These are phyloP conservation scores for Drosophila simulans DNA, from an alignment of 1,140 invertebrate species.

Conservation along the genomic window DNA sequence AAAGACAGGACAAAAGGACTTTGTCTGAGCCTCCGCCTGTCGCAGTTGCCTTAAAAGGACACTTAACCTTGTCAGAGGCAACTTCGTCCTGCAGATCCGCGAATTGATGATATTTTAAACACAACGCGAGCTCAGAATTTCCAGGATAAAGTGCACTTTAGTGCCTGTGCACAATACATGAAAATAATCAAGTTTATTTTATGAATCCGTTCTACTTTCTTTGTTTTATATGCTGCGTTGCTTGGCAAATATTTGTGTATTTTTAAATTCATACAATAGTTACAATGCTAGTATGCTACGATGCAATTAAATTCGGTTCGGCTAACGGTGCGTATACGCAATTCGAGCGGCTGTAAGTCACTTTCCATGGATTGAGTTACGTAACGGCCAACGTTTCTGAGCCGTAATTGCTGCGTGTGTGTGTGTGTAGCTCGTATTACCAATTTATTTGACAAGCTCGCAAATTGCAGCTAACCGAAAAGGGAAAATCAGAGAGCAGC, in stretches of 20 bases:
- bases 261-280: background rate
- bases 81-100: slow-evolving; percentile 24
- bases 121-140: background rate
- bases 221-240: too few relatives aligned
- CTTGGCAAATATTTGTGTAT: too few relatives aligned
- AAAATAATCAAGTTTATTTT: too few relatives aligned
- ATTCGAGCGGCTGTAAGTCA: slow-evolving; percentile 3
- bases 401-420: slow-evolving; percentile 41
- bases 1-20: slow-evolving; percentile 33
- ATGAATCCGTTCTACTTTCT: too few relatives aligned
- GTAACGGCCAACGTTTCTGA: slow-evolving; percentile 10
- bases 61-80: slow-evolving; percentile 55
- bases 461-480: slow-evolving; percentile 35
- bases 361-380: slow-evolving; percentile 11
- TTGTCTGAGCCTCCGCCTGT: slow-evolving; percentile 30
- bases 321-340: slow-evolving; percentile 38
- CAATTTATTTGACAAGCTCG: slow-evolving; percentile 56
- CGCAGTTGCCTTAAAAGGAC: slow-evolving; percentile 49
- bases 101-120: slow-evolving; percentile 40
- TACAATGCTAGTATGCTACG: background rate
- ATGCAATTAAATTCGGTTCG: background rate
- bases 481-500: slow-evolving; percentile 8
- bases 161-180: background rate
- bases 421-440: slow-evolving; percentile 44
- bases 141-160: background rate